These are phyloP conservation scores for Lathronympha strigana DNA, from an alignment of 2,888 invertebrate species.

Conservation along the genomic window DNA sequence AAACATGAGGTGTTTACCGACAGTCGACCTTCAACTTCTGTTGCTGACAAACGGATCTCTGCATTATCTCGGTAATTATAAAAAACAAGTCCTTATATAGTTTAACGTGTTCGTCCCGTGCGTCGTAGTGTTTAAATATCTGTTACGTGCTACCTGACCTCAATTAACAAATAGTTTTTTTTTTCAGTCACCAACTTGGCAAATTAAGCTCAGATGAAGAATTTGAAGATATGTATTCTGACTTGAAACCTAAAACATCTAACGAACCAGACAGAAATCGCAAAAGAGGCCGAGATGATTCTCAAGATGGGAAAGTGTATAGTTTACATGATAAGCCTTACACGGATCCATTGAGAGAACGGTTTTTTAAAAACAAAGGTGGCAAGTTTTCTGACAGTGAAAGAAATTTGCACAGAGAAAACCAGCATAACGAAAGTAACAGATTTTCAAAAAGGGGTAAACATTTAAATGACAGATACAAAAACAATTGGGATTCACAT, in stretches of 20 bases:
- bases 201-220: constrained; percentile 67
- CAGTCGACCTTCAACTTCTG: constrained; percentile 5
- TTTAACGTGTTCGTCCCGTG: too few relatives aligned
- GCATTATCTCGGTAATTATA: constrained; percentile 21
- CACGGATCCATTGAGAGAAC: constrained; percentile 45
- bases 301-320: constrained; percentile 46
- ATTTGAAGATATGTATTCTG: constrained; percentile 46
- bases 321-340: constrained; percentile 51
- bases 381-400: constrained; percentile 46
- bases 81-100: not conserved
- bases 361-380: constrained; percentile 46
- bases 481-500: constrained; percentile 53
- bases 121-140: too few relatives aligned
- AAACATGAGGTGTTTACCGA: constrained; percentile 11
- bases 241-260: constrained; percentile 36
- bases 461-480: constrained; percentile 50
- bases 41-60: constrained; percentile 18
- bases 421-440: constrained; percentile 4
- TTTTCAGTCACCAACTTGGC: constrained; percentile 42
- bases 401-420: constrained; percentile 14
- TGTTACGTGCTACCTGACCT: too few relatives aligned
- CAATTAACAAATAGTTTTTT: too few relatives aligned
- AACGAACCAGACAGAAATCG: constrained; percentile 44
- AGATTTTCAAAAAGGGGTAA: constrained; percentile 11
- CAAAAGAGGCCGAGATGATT: constrained; percentile 49